These are phyloP conservation scores for Sanderia malayensis DNA, from an alignment of 30 jellyfish, hydroid and myxozoan species.

Conservation along the genomic window DNA sequence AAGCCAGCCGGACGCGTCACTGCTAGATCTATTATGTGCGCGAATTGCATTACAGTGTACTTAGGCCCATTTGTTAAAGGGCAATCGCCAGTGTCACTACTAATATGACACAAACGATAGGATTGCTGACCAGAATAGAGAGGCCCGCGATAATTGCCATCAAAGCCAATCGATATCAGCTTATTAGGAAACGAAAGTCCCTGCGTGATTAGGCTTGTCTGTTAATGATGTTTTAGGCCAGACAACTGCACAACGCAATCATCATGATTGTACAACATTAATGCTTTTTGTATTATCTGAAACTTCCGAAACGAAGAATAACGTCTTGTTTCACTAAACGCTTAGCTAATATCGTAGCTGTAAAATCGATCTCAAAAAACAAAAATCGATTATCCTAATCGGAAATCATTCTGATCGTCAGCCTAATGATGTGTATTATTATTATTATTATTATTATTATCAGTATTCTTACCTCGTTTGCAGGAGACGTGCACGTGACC, in stretches of 20 bases:
- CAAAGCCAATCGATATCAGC: neutral
- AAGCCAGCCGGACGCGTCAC: neutral
- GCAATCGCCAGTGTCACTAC: neutral
- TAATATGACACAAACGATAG: neutral
- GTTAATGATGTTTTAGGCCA: neutral
- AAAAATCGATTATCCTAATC: neutral
- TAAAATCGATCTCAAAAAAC: neutral
- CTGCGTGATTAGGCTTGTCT: neutral
- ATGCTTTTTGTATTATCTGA: neutral
- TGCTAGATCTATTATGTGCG: neutral
- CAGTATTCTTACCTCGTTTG: constrained; percentile 51
- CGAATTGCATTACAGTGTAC: neutral
- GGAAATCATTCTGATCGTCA: neutral
- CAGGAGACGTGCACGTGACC: constrained; percentile 93
- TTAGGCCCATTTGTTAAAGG: neutral
- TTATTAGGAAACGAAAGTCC: neutral
- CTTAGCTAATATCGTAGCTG: no score
- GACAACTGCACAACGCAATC: neutral
- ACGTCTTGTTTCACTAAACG: neutral
- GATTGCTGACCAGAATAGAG: neutral
- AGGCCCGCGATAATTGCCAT: neutral
- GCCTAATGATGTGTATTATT: neutral
- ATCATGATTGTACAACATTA: neutral
- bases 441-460: neutral
- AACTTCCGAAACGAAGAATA: neutral